Conservation (phyloP, 2,888 invertebrate genomes). For the Himalopsyche japonica region DNA sequence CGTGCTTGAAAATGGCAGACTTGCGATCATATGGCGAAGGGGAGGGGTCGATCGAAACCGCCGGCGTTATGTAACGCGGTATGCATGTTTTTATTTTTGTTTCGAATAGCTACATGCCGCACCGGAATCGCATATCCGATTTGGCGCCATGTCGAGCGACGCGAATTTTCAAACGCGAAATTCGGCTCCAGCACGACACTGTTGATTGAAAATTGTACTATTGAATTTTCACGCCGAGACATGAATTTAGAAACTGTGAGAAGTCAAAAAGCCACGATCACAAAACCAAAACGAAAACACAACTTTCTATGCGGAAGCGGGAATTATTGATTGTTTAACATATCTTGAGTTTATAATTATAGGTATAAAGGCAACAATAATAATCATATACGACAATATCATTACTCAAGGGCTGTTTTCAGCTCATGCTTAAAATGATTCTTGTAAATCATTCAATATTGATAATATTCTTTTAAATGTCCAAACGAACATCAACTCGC, state of each 20-base stretch:
- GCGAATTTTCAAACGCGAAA: background rate
- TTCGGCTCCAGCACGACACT: background rate
- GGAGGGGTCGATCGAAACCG: background rate
- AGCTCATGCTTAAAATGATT: too few species aligned
- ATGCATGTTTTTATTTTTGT: background rate
- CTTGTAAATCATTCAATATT: too few species aligned
- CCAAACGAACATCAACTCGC: too few species aligned
- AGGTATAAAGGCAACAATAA: too few species aligned
- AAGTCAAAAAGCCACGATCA: too few species aligned
- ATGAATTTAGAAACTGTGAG: background rate
- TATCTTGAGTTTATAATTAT: too few species aligned
- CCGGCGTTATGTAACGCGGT: background rate
- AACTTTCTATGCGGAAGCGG: background rate
- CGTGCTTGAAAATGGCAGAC: constrained; percentile 2
- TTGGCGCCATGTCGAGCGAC: background rate
- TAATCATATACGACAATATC: too few species aligned
- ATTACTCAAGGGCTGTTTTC: too few species aligned
- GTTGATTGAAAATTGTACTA: background rate
- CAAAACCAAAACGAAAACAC: background rate
- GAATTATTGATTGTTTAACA: too few species aligned
- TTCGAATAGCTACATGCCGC: background rate
- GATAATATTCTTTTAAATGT: too few species aligned
- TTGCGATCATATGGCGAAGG: background rate
- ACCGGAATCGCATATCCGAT: background rate
- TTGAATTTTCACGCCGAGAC: background rate